A percentile compares a stretch with the other conserved stretches of the same genome.
These are phyloP conservation scores for Hypocryptadius cinnamomeus DNA, from an alignment of 2,113 vertebrate genomes.

Conservation along the genomic window DNA sequence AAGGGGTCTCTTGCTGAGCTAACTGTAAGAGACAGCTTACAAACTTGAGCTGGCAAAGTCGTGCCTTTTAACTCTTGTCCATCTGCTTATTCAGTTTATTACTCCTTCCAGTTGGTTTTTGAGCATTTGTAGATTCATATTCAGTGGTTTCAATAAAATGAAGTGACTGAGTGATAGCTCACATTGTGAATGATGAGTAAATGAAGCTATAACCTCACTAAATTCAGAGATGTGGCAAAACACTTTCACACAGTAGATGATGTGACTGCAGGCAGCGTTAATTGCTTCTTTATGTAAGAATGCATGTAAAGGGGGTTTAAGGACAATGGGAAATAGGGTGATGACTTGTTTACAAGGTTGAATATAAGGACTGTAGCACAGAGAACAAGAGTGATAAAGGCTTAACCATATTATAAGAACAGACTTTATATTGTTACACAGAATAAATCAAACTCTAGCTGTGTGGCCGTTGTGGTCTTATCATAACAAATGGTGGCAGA, in stretches of 20 bases:
- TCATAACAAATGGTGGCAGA: neutral
- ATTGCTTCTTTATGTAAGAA: neutral
- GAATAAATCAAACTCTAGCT: neutral
- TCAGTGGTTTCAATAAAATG: neutral
- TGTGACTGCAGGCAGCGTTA: neutral
- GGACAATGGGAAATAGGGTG: neutral
- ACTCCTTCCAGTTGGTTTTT: neutral
- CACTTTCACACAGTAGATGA: neutral
- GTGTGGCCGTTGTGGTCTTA: neutral
- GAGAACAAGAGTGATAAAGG: neutral
- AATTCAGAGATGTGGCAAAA: neutral
- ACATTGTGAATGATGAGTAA: neutral
- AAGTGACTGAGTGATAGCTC: neutral
- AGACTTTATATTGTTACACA: neutral
- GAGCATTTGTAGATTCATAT: neutral
- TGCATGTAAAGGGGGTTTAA: neutral
- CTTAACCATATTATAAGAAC: accelerated
- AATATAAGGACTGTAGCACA: neutral
- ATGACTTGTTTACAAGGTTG: neutral
- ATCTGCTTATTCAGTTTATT: neutral
- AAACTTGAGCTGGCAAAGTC: neutral
- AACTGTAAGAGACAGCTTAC: neutral
- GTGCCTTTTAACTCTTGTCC: neutral
- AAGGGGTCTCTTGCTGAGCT: neutral
- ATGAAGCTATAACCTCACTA: neutral